phyloP scores from a whole-genome alignment of 2,797 vertebrate genomes.

The Sebastes iracundus region DNA sequence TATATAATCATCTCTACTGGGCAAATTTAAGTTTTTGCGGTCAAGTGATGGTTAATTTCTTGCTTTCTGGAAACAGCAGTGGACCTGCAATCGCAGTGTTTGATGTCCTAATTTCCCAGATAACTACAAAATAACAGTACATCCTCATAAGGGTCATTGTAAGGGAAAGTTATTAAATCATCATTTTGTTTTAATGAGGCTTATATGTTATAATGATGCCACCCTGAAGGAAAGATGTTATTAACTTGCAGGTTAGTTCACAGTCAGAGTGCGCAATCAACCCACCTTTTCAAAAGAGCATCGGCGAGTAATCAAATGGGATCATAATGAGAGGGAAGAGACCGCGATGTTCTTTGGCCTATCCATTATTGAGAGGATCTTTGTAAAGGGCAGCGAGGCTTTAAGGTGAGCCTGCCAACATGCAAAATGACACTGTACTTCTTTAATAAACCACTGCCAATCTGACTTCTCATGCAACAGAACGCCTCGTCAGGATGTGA shows the following conservation, averaged over 20 bases:
- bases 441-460: slow-evolving; percentile 44
- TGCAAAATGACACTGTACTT: slow-evolving; percentile 53
- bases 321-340: slow-evolving; percentile 70
- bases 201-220: slow-evolving; percentile 75
- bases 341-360: slow-evolving; percentile 46
- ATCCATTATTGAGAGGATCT: slow-evolving; percentile 67
- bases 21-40: not conserved
- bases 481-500: slow-evolving; percentile 34
- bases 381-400: slow-evolving; percentile 57
- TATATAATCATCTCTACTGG: not conserved
- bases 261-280: slow-evolving; percentile 74
- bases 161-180: slow-evolving; percentile 78
- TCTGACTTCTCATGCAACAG: slow-evolving; percentile 34
- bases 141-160: slow-evolving; percentile 67
- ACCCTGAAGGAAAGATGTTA: slow-evolving; percentile 79
- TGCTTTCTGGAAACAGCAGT: not conserved
- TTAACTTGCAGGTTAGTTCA: slow-evolving; percentile 81
- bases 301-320: slow-evolving; percentile 63
- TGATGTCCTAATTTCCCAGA: slow-evolving; percentile 52
- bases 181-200: slow-evolving; percentile 79
- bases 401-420: slow-evolving; percentile 56
- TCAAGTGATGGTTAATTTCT: not conserved
- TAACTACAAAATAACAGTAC: slow-evolving; percentile 46
- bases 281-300: slow-evolving; percentile 67
- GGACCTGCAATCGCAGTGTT: slow-evolving; percentile 16